Evolutionary conservation across 2,797 vertebrate genomes (phyloP), one percentile per base, ranked within the genome.

Genomic region (Alcedo quadribrachys): DNA sequence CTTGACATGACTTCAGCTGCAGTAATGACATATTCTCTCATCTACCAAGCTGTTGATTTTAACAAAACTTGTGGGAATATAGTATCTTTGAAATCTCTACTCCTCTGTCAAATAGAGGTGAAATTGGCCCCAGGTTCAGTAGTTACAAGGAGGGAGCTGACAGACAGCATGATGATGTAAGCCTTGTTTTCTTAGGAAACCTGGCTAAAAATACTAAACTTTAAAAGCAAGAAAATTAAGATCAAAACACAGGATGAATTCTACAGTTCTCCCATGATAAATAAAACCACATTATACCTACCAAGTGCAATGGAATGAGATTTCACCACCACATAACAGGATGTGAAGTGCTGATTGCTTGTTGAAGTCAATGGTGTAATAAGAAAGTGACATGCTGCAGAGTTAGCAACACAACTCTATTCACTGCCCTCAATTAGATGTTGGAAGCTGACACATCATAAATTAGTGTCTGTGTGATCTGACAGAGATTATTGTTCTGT

Each of bases 181-280:
- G 45, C 21, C 33, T 71, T 63, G 40, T 69, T 88, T 91, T 42
- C 43, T 84, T 63, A 40, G 30, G 63, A 85, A 93, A 58, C 43
- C 11, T 76, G 63, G 40, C 40, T 86, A 73, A 93, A 95, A 91
- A 85, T 79, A 84, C 7, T 55, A 75, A 74, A 78, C 37, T 43
- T 93, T 94, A 91, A 94, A 93, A 94, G 60, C 32, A 87, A 73
- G 71, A 87, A 93, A 93, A 85, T n/a, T 8, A 92, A 85, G 53
- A 63, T 35, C 21, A 88, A 73, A 95, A 88, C 57, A 71, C 42
- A 81, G 58, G 22, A 80, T 88, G 91, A 95, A 87, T 65, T 81
- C 83, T 88, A 51, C 27, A 77, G 33, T 65, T 60, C 45, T 90
- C 55, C 63, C 76, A 76, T 30, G 74, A 88, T 51, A 66, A 88